A percentile compares a stretch with the other conserved stretches of the same genome.
phyloP scores from a whole-genome alignment of 2,797 vertebrate species.

The Liasis olivaceus region DNA sequence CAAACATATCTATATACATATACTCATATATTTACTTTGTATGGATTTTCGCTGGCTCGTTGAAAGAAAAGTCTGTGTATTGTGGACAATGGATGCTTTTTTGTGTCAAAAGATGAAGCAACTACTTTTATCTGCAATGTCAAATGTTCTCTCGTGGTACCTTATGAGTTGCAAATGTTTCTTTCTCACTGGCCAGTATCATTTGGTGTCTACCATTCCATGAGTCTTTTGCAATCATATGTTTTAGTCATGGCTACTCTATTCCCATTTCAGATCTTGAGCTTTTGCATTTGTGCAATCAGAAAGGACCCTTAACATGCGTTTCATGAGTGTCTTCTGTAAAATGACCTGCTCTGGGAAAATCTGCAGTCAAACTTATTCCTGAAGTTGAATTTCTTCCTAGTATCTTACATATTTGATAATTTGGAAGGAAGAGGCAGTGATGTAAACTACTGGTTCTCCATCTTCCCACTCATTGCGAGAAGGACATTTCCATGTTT shows the following conservation, averaged over 20 bases:
- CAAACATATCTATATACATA: too few species aligned
- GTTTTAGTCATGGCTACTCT: too few species aligned
- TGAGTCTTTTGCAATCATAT: not conserved
- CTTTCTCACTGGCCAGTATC: not conserved
- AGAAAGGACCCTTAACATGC: not conserved
- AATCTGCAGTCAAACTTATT: not conserved
- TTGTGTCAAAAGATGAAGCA: not conserved
- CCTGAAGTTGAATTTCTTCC: not conserved
- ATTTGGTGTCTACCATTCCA: not conserved
- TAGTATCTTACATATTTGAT: not conserved
- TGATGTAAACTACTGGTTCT: not conserved
- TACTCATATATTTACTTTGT: too few species aligned
- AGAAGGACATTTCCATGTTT: not conserved
- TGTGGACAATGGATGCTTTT: not conserved
- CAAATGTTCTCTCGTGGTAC: not conserved
- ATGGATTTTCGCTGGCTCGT: not conserved
- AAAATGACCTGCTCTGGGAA: not conserved
- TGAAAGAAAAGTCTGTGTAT: not conserved
- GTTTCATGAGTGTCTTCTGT: not conserved
- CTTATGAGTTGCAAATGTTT: not conserved
- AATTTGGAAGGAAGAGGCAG: not conserved
- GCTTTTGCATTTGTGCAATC: not conserved
- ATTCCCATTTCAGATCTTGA: not conserved
- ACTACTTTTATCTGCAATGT: not conserved
- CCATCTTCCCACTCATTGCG: not conserved